Conservation (phyloP, 2,888 invertebrate genomes). For the Trisateles emortualis region DNA sequence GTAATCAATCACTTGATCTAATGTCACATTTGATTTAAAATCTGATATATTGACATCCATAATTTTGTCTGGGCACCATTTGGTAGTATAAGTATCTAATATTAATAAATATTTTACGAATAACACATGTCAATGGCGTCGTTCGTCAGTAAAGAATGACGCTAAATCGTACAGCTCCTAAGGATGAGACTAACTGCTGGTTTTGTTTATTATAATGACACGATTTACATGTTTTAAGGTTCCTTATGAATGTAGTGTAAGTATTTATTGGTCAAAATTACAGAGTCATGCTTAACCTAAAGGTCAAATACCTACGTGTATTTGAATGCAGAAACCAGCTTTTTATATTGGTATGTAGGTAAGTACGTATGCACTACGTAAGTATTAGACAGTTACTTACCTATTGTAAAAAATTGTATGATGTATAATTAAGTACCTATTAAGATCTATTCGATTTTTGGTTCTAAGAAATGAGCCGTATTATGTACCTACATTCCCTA, state of each 20-base stretch:
- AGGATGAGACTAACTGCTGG: conserved; percentile 68
- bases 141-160: conserved; percentile 62
- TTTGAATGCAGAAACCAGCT: not conserved
- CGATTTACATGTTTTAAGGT: conserved; percentile 71
- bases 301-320: not conserved
- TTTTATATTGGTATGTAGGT: not conserved
- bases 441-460: too few species aligned
- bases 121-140: conserved; percentile 65
- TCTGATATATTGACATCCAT: conserved; percentile 47
- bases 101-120: conserved; percentile 17
- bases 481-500: too few species aligned
- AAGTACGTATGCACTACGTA: not conserved
- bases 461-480: conserved; percentile 2
- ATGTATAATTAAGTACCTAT: too few species aligned
- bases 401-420: not conserved
- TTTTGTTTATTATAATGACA: conserved; percentile 61
- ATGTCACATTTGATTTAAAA: conserved; percentile 51
- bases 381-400: too few species aligned
- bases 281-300: not conserved
- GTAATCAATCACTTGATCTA: conserved; percentile 59
- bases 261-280: too few species aligned
- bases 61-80: conserved; percentile 31
- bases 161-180: conserved; percentile 62
- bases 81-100: conserved; percentile 21
- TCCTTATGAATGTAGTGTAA: conserved; percentile 44